Base-by-base conservation (phyloP, 2,888 invertebrate genomes). In the Erebia aethiops region DNA sequence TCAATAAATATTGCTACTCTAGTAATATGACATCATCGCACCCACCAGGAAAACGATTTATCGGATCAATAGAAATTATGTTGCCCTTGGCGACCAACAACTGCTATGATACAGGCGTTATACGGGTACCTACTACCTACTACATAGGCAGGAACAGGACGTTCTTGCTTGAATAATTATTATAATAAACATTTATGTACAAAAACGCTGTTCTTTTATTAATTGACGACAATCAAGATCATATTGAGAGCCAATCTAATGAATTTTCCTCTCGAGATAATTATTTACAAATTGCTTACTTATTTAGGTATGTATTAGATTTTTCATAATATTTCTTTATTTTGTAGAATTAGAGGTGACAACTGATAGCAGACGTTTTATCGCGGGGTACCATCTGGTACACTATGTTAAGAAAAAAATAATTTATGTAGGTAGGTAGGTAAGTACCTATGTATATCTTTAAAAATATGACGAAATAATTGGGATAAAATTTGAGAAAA, bases 21-120 rank as follows among this genome's bases (percentile, higher is more conserved):
- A 52, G n/a, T 52, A 51, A n/a, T 16, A 51, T 52, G 16, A 51
- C 8, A 52, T 16, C 16, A n/a, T n/a, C 51, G 52, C 9, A n/a
- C 52, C 52, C 8, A 52, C 52, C 35, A 70, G 70, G 64, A 72
- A 72, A 67, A 67, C 67, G 21, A 69, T 62, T 72, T 67, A 56
- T 56, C 51, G 51, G 68, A 73, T 70, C 73, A 68, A 73, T 73
- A 73, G 64, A 46, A 58, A 65, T 54, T 67, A 60, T 57, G 68
- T 70, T 73, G 70, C 70, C 68, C 52, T 65, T 68, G 51, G 68
- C 65, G 68, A 73, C 68, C 16, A 57, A 21, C 52, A 35, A 58
- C 35, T 63, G 21, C 35, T n/a, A 43, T 41, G 13, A 16, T 43
- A 65, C 9, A 13, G n/a, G 26, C 18, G 13, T 56, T 21, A 56